phyloP scores from a whole-genome alignment of 2,888 invertebrate genomes.

The Sarcophaga subvicina region DNA sequence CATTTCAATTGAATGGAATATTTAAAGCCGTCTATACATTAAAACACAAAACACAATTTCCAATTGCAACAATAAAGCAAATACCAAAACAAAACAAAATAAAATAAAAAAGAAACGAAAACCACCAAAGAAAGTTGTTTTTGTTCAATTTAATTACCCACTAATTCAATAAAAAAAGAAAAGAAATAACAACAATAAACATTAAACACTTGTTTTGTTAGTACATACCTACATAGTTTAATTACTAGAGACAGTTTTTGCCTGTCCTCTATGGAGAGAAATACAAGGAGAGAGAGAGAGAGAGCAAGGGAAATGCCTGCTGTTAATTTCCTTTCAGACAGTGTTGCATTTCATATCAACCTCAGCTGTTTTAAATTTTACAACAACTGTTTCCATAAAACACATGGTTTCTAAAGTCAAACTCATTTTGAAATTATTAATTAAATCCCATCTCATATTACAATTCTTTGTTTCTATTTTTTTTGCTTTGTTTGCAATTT shows the following conservation, averaged over 20 bases:
- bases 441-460: background rate
- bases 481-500: slow-evolving; percentile 10
- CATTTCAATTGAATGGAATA: slow-evolving; percentile 49
- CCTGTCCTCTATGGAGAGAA: no score
- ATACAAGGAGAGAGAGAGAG: no score
- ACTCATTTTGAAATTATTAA: background rate
- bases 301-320: no score
- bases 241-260: no score
- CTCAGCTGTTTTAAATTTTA: slow-evolving; percentile 40
- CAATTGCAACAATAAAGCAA: background rate
- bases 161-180: no score
- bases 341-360: slow-evolving; percentile 27
- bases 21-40: background rate
- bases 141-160: background rate
- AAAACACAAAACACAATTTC: slow-evolving; percentile 5
- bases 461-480: background rate
- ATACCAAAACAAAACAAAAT: slow-evolving; percentile 25
- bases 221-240: background rate
- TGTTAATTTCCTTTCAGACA: background rate
- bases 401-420: slow-evolving; percentile 10
- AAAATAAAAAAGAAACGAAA: background rate
- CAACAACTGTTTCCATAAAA: background rate
- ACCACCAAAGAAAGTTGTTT: slow-evolving; percentile 20
- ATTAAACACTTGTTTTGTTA: slow-evolving; percentile 19
- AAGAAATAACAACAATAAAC: background rate